phyloP scores from a whole-genome alignment of 2,113 vertebrate genomes.

The Pao palembangensis region DNA sequence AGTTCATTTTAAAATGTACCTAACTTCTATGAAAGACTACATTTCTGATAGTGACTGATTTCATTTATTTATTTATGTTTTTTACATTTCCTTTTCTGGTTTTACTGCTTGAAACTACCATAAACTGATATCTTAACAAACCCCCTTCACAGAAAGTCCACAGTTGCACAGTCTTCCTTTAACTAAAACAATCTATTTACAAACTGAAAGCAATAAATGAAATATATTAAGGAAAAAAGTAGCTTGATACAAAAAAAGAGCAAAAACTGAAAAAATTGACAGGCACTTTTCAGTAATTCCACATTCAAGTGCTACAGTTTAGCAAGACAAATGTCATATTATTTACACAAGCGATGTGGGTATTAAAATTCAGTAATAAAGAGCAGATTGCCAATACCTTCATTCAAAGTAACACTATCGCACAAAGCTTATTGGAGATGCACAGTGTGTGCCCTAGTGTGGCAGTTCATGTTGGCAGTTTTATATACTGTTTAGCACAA shows the following conservation, averaged over 20 bases:
- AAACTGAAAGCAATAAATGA: slow-evolving; percentile 23
- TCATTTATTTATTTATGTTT: not conserved
- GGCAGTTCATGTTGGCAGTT: slow-evolving; percentile 15
- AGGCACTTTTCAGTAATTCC: slow-evolving; percentile 63
- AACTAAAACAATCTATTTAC: slow-evolving; percentile 38
- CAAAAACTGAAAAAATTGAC: slow-evolving; percentile 54
- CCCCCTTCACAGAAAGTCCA: slow-evolving; percentile 29
- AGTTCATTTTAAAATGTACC: not conserved
- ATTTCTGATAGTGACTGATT: not conserved
- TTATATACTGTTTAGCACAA: slow-evolving; percentile 6
- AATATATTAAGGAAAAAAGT: slow-evolving; percentile 39
- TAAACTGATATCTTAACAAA: slow-evolving; percentile 20
- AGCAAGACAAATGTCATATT: slow-evolving; percentile 36
- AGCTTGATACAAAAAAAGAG: slow-evolving; percentile 33
- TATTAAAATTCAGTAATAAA: slow-evolving; percentile 34
- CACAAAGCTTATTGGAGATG: slow-evolving; percentile 33
- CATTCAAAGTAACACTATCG: slow-evolving; percentile 61
- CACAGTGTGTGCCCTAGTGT: slow-evolving; percentile 13
- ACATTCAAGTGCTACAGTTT: slow-evolving; percentile 65
- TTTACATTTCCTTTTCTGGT: slow-evolving; percentile 7
- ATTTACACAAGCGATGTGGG: slow-evolving; percentile 24
- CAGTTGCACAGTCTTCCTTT: not conserved
- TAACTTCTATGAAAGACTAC: not conserved
- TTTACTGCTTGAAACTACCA: slow-evolving; percentile 18
- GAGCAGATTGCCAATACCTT: slow-evolving; percentile 60